phyloP scores from a whole-genome alignment of 2,797 vertebrate species.

The Fistularia commersonii region DNA sequence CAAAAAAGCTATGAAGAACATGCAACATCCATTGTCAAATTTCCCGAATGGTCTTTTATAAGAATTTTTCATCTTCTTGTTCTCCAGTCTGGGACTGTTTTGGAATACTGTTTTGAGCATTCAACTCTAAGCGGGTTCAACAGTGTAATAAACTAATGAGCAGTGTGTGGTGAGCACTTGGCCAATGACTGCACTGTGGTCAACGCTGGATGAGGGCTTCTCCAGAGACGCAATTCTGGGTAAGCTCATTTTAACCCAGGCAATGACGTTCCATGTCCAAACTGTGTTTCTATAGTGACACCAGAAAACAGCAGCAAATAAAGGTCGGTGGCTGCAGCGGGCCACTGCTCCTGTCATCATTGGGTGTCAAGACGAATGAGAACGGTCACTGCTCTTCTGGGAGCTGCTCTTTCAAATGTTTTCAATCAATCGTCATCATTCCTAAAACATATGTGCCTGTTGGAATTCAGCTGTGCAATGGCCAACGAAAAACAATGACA shows the following conservation, averaged over 20 bases:
- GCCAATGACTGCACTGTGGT: constrained; percentile 25
- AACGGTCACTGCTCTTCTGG: constrained; percentile 13
- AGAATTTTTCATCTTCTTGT: too few relatives aligned
- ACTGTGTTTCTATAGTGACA: constrained; percentile 52
- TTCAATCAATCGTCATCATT: constrained; percentile 3
- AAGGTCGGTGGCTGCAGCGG: constrained; percentile 15
- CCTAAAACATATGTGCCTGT: not conserved
- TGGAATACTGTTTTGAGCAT: not conserved
- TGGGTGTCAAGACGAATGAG: constrained; percentile 14
- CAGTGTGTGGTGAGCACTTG: constrained; percentile 26
- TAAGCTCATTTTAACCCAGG: constrained; percentile 14
- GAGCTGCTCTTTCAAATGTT: constrained; percentile 10
- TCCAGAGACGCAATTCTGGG: constrained; percentile 11
- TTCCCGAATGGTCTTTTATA: not conserved
- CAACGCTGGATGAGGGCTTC: constrained; percentile 16
- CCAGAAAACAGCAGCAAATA: constrained; percentile 51
- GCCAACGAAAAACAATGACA: too few relatives aligned
- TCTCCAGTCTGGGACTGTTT: not conserved
- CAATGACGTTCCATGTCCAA: constrained; percentile 29
- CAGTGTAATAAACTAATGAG: constrained; percentile 3
- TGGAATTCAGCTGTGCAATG: not conserved
- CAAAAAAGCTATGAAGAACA: not conserved
- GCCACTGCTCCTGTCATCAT: constrained; percentile 19
- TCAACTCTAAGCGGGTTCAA: constrained; percentile 4
- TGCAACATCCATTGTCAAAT: not conserved